Base-by-base conservation (phyloP, 1,140 invertebrate species). In the Solenopsis invicta region DNA sequence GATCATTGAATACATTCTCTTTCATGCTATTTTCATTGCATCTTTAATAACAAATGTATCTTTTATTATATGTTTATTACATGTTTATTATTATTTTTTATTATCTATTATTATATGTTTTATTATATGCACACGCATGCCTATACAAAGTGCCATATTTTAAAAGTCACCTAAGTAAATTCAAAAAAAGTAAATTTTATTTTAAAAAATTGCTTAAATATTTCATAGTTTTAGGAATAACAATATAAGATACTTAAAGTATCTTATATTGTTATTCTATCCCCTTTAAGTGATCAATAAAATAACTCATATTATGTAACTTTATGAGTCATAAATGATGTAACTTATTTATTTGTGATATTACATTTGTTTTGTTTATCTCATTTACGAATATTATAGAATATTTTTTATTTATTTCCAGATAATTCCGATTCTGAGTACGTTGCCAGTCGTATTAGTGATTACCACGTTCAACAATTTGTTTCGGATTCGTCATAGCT, bases 361-460 rank as follows among this genome's bases (percentile, higher is more conserved):
- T 45, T 72, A 18, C 4, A 56, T 45, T 45, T 29, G 21, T 18
- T 3, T 54, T 54, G 18, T 21, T 56, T 34, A 9, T 21, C 8
- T 56, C 2, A 59, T 16, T 41, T 41, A 41, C 41, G 10, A 48
- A 34, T 56, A n/a, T 56, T 89, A 50, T 41, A 75, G 66, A 59
- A 34, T n/a, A n/a, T 66, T 76, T 52, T 87, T 66, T 37, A 69
- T 92, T 91, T 85, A 92, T 91, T 93, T 92, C 77, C 91, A 93
- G 93, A 93, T 93, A 91, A 90, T 78, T 89, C 75, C 71, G 88
- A 89, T 89, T 86, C 91, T 88, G 86, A 88, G 74, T 88, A 92
- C 78, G 89, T 92, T 90, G 88, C 88, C 88, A 91, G 89, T 62
- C 92, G 84, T 81, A 92, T 92, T 88, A 93, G 85, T 89, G 86